Conservation (phyloP, 2,888 invertebrate species). For the Drosophila infuscata region DNA sequence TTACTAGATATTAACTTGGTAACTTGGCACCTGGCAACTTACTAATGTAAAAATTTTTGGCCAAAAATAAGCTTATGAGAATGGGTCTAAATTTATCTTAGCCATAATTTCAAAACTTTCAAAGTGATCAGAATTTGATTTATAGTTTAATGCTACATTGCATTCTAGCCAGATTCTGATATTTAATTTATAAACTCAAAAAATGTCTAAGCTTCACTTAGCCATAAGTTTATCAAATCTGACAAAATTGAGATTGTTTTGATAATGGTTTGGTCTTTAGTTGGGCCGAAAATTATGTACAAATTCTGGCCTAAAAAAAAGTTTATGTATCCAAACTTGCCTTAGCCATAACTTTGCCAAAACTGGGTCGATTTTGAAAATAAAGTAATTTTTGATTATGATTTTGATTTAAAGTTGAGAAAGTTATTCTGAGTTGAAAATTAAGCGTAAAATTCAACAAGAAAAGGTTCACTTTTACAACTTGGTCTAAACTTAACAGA, state of each 20-base stretch:
- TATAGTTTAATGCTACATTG: neutral
- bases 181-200: neutral
- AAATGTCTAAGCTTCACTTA: neutral
- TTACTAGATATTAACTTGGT: neutral
- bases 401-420: neutral
- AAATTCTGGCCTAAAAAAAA: neutral
- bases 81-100: neutral
- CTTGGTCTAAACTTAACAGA: no score
- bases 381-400: neutral
- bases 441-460: no score
- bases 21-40: neutral
- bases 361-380: rapidly evolving
- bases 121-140: neutral
- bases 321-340: neutral
- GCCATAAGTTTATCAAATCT: neutral
- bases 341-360: neutral
- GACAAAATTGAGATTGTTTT: neutral
- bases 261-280: neutral
- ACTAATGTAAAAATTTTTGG: neutral
- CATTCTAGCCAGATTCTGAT: neutral
- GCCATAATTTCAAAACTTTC: neutral
- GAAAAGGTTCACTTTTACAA: no score
- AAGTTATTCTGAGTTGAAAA: no score
- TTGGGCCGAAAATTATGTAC: no score
- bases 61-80: neutral